These are phyloP conservation scores for Hippocampus barbouri DNA, from an alignment of 2,113 vertebrate genomes.

Conservation along the genomic window DNA sequence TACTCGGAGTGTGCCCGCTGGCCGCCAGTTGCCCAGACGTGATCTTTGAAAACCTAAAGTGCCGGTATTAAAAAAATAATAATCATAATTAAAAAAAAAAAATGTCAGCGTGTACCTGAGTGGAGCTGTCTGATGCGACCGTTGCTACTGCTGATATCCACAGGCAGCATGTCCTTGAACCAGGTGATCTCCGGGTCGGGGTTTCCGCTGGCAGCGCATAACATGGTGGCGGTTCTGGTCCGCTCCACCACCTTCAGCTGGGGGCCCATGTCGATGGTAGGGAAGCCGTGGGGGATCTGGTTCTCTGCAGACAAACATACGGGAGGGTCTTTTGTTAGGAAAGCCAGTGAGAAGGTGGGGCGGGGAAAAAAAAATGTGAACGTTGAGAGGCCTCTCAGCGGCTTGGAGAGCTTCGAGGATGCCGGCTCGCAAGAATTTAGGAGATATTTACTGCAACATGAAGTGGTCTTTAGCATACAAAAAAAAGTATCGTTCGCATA, in stretches of 20 bases:
- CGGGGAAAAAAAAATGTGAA: conserved; percentile 12
- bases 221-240: conserved; percentile 93
- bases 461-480: conserved; percentile 17
- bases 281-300: conserved; percentile 91
- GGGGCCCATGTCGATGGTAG: conserved; percentile 95
- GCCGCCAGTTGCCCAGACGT: too few species aligned
- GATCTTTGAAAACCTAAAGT: neutral
- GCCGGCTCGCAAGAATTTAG: conserved; percentile 29
- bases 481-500: neutral
- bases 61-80: too few species aligned
- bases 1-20: too few species aligned
- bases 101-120: conserved; percentile 79
- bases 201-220: conserved; percentile 94
- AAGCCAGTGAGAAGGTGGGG: neutral
- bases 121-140: conserved; percentile 96
- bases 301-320: conserved; percentile 76
- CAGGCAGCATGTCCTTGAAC: conserved; percentile 98
- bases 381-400: conserved; percentile 15
- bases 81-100: neutral
- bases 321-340: neutral
- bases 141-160: conserved; percentile 88
- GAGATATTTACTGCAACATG: neutral
- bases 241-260: conserved; percentile 97
- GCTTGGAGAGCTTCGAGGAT: conserved; percentile 30
- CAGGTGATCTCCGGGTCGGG: conserved; percentile 96